Percentiles rank a stretch among this genome's conserved stretches.
phyloP scores from a whole-genome alignment of 2,797 vertebrate species.

The Sebastes glaucus region DNA sequence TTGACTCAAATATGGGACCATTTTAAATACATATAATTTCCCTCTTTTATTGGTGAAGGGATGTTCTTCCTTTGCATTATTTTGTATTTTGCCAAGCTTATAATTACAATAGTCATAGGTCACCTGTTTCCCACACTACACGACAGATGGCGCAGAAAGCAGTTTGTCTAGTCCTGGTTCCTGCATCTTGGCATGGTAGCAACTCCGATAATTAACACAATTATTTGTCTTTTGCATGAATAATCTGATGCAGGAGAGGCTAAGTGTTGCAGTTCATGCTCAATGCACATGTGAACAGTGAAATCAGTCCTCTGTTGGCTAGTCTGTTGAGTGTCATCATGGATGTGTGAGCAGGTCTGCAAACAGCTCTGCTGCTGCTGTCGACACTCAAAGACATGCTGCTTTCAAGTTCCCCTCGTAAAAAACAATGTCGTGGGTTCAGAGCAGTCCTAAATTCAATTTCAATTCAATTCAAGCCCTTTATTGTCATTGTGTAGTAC shows the following conservation, averaged over 20 bases:
- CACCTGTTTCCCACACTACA: neutral
- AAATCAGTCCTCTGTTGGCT: neutral
- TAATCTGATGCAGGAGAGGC: neutral
- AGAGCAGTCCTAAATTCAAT: neutral
- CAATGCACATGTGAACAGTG: neutral
- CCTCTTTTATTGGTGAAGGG: neutral
- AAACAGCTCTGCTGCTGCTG: neutral
- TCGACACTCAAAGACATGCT: constrained; percentile 45
- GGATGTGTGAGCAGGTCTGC: constrained; percentile 15
- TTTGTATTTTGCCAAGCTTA: neutral
- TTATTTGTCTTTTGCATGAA: neutral
- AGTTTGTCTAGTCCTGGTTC: neutral
- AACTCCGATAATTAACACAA: neutral
- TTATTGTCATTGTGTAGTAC: too few relatives aligned
- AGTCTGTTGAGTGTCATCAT: neutral
- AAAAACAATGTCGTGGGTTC: accelerated
- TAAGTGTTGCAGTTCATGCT: neutral
- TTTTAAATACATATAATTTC: neutral
- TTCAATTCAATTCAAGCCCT: too few relatives aligned
- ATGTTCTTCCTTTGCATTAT: neutral
- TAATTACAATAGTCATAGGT: neutral
- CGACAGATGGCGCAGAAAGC: constrained; percentile 65
- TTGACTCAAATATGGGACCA: neutral
- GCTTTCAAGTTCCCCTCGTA: constrained; percentile 33
- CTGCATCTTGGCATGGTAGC: neutral